Evolutionary conservation across 2,113 vertebrate species (phyloP), one percentile per base, ranked within the genome.

Genomic region (Cryptomyrus ogoouensis): DNA sequence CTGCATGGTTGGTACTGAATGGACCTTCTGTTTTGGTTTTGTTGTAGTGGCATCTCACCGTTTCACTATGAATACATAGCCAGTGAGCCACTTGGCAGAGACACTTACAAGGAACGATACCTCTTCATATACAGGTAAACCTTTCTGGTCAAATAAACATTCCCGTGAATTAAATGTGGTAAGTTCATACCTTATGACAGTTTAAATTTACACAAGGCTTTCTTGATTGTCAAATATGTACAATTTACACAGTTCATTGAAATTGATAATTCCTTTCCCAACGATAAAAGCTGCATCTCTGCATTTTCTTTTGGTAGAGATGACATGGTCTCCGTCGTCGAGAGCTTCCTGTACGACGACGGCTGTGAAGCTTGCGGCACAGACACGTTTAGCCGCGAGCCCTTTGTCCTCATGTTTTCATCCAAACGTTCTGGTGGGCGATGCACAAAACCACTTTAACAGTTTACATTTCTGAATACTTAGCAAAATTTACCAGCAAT

Each of bases 91-190:
- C 92, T 99, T 91, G 98, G 98, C 0, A 96, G 95, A 56, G 95
- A 87, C 93, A 92, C 91, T 49, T 99, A 99, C 89, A 98, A 95
- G 91, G 98, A 99, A 92, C 95, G 96, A 93, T 99, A 99, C 77
- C 95, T 99, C 89, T 99, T 96, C 80, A 31, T 99, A 58, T 99
- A 98, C 94, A 98, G 97, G 98, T 97, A 92, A 91, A 19, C 24
- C 1, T 17, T 83, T 27, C 42, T 3, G 8, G 31, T 31, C 21
- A 31, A 74, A n/a, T 70, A 39, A 44, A 15, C 2, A 15, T 77
- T 31, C 7, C 5, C 8, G 44, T 52, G 46, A 27, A 44, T 95
- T 91, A 19, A 77, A 50, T 52, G 6, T 80, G 74, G 15, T 42
- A 80, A 42, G 4, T 13, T 42, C 7, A 31, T 4, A 58, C n/a